Evolutionary conservation across 2,888 invertebrate species (phyloP), one percentile per base, ranked within the genome.

Genomic region (Spodoptera picta): DNA sequence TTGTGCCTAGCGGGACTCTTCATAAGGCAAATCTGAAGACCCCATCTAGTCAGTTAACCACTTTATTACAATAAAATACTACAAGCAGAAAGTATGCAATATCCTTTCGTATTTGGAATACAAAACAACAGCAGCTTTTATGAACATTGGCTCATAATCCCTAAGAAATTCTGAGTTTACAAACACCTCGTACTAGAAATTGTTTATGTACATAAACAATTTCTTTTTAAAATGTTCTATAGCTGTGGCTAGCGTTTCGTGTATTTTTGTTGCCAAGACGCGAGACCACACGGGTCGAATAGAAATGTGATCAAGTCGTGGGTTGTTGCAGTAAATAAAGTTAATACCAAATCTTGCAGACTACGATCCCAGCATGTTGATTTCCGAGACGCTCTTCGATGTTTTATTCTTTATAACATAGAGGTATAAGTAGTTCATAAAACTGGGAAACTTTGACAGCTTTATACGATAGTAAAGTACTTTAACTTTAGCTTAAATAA

Each of bases 231-330:
- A 36, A 47, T 41, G 31, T 44, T 53, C 47, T 46, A 9, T 42
- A 49, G 36, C 27, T 42, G 47, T 19, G 10, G 70, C 19, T 12
- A 31, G 27, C 24, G 24, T 52, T 5, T 45, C 23, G 50, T 58
- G 36, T 60, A 50, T 58, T 61, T 54, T 61, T 51, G 54, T 45
- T 67, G 51, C 45, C 12, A 19, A 36, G 47, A 42, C 42, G 24
- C 11, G 44, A 44, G 53, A 68, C 69, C 74, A 59, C 58, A 68
- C 57, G 49, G 44, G 12, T 54, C 4, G 70, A 74, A 53, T 56
- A 49, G 44, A 53, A 58, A 73, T 59, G 58, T 53, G 42, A 64
- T 60, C 41, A 74, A 53, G 44, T 44, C 7, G 14, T 31, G 43
- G 51, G 41, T 42, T 58, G 51, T 69, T 69, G 69, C 58, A 56